phyloP scores from a whole-genome alignment of 2,113 vertebrate genomes.

The Leiothrix lutea region DNA sequence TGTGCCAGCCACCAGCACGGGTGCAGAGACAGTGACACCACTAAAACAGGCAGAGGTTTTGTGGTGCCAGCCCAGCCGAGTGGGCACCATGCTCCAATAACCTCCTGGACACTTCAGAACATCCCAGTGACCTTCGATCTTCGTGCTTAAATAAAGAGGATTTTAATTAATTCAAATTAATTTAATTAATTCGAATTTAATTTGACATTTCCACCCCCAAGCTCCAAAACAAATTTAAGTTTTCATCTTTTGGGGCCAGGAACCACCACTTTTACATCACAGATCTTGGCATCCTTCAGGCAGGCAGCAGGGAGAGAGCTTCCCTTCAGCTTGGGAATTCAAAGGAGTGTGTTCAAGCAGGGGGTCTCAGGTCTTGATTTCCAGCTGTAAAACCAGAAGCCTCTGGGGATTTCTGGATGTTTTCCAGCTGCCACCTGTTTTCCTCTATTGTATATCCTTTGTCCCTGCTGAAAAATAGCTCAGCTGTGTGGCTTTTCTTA shows the following conservation, averaged over 20 bases:
- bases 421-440: neutral
- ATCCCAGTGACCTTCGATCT: fast-evolving
- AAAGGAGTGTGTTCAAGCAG: fast-evolving
- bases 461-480: neutral
- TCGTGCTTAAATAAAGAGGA: neutral
- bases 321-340: neutral
- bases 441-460: neutral
- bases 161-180: too few species aligned
- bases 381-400: neutral
- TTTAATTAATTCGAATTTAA: too few species aligned
- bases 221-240: neutral
- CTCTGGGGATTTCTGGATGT: neutral
- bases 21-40: neutral
- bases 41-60: neutral
- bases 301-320: fast-evolving
- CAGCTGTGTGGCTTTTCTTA: neutral
- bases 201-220: neutral
- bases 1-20: neutral
- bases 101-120: fast-evolving
- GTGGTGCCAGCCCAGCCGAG: neutral
- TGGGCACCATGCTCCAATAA: fast-evolving
- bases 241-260: neutral
- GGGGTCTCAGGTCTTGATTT: neutral
- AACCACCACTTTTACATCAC: fast-evolving
- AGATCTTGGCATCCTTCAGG: neutral